Evolutionary conservation across 2,888 invertebrate species (phyloP), one percentile per base, ranked within the genome.

Genomic region (Alviniconcha strummeri): DNA sequence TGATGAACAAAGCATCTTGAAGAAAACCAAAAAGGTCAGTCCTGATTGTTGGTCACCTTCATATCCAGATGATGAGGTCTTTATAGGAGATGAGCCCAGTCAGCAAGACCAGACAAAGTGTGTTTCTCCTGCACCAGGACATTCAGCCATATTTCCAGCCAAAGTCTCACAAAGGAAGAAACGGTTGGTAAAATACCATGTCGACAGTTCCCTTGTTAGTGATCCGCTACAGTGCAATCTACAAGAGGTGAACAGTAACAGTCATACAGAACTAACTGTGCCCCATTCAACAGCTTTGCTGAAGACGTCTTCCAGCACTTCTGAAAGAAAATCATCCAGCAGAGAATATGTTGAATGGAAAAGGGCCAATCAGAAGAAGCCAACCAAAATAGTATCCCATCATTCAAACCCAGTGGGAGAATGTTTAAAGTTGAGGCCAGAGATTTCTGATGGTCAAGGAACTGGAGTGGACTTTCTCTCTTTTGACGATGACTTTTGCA

Each of bases 21-120:
- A 57, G 0, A 78, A 64, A 8, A 11, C 64, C 8, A 64, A 57
- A 11, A 64, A 64, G 19, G 64, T 60, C 64, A 78, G 78, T 19
- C 78, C n/a, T 5, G 52, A 57, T 19, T 60, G 76, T 54, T 57
- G 57, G 57, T 77, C 76, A 0, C 13, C 57, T 56, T 77, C 76
- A 11, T 57, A 57, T 57, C 76, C 56, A 17, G 76, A 64, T 64
- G 78, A 78, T 52, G 78, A 78, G 11, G 78, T 78, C 36, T 78
- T 78, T 52, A 36, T 78, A 11, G 9, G 11, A 15, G 78, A 78
- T 8, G 60, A 60, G 60, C 13, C 8, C 60, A 60, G 9, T 60
- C 60, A 60, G 60, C 60, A 60, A 60, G 60, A 60, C 13, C 13
- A 8, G 60, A 60, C 60, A 7, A 64, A 78, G 17, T 13, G 13